A percentile compares a stretch with the other conserved stretches of the same genome.
phyloP scores from a whole-genome alignment of 2,797 vertebrate species.

The Chelonia mydas region DNA sequence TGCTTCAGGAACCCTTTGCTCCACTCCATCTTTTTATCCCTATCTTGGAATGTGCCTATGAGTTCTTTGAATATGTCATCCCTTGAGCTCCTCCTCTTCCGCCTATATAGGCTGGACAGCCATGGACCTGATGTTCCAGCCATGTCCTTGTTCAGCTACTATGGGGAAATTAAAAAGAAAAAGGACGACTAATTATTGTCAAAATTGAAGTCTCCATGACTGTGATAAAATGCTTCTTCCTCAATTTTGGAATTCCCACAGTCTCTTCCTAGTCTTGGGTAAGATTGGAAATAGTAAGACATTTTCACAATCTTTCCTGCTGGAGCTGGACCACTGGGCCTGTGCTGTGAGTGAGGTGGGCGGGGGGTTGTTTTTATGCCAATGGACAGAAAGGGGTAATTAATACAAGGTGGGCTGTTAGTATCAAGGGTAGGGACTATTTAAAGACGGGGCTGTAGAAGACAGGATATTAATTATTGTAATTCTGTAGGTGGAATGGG shows the following conservation, averaged over 20 bases:
- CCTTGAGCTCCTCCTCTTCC: background rate
- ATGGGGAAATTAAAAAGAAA: background rate
- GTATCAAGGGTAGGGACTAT: background rate
- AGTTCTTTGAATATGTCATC: background rate
- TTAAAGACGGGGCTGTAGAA: background rate
- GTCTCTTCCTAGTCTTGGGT: background rate
- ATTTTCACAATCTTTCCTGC: background rate
- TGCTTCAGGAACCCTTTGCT: background rate
- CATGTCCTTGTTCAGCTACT: background rate
- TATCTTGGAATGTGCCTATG: background rate
- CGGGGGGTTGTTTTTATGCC: background rate
- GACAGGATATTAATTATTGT: background rate
- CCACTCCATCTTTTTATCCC: background rate
- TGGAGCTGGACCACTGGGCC: background rate
- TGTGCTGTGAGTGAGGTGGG: background rate
- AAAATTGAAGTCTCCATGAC: background rate
- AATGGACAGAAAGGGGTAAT: background rate
- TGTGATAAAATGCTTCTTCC: background rate
- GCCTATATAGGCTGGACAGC: background rate
- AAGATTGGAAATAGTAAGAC: background rate
- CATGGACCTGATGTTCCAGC: background rate
- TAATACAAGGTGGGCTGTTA: background rate
- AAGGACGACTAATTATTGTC: background rate
- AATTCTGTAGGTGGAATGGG: background rate
- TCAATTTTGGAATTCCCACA: background rate